phyloP scores from a whole-genome alignment of 2,113 vertebrate species.

The Cyanoliseus patagonus region DNA sequence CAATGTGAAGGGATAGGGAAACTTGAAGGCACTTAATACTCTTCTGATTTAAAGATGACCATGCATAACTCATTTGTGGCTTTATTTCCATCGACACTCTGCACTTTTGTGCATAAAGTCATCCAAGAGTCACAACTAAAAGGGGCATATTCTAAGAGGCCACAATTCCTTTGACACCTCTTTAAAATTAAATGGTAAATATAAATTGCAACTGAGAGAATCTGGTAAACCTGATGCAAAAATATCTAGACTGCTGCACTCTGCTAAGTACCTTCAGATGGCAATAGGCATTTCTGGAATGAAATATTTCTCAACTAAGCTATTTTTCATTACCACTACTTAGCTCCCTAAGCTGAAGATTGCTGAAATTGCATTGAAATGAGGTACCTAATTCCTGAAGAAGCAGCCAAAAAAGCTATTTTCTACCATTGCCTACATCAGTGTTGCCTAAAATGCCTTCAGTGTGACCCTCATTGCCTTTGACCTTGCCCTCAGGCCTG shows the following conservation, averaged over 20 bases:
- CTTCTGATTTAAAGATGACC: slow-evolving; percentile 18
- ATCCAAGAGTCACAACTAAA: slow-evolving; percentile 39
- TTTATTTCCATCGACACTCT: slow-evolving; percentile 1
- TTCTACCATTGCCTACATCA: background rate
- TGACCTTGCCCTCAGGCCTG: background rate
- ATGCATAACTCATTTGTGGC: slow-evolving; percentile 4
- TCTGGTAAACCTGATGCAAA: slow-evolving; percentile 13
- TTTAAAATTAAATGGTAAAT: slow-evolving; percentile 18
- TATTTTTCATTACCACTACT: background rate
- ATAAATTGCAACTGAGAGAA: background rate
- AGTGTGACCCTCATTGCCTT: background rate
- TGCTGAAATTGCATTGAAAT: background rate
- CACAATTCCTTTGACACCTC: slow-evolving; percentile 3
- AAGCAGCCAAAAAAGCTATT: background rate
- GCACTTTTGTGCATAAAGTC: background rate
- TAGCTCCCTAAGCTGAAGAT: background rate
- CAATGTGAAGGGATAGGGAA: background rate
- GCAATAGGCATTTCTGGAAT: slow-evolving; percentile 22
- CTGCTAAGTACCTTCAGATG: slow-evolving; percentile 25
- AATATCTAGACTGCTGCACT: background rate
- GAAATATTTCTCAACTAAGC: background rate
- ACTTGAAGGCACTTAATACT: background rate
- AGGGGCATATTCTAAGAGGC: background rate
- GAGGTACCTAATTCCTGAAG: background rate
- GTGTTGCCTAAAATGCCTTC: background rate